Evolutionary conservation across 2,888 invertebrate genomes (phyloP).

Genomic region (Pristionchus arcanus): DNA sequence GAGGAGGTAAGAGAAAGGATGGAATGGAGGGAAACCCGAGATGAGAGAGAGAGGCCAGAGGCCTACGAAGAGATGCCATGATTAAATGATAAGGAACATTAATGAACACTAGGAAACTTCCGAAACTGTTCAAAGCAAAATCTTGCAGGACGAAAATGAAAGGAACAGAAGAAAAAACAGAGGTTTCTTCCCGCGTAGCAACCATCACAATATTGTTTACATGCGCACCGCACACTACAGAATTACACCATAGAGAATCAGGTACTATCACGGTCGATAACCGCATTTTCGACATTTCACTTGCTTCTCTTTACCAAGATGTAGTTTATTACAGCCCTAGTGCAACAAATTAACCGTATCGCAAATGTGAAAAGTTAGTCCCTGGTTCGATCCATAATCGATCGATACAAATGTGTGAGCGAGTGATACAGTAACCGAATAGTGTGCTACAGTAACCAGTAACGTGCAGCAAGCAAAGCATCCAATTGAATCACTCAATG

Average conservation of each 20-base stretch:
- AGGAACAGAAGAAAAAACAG: background rate
- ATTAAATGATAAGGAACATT: background rate
- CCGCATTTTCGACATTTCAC: constrained; percentile 5
- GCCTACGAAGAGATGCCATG: background rate
- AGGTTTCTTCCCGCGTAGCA: background rate
- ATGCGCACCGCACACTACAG: background rate
- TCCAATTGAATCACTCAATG: constrained; percentile 39
- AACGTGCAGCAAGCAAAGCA: background rate
- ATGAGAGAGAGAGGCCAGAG: background rate
- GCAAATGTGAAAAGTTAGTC: background rate
- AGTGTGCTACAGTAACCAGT: background rate
- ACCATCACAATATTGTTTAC: constrained; percentile 3
- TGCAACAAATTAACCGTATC: background rate
- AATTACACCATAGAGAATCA: background rate
- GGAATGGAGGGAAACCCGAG: constrained; percentile 2
- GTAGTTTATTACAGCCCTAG: constrained; percentile 12
- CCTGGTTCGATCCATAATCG: constrained; percentile 14
- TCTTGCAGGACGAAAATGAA: background rate
- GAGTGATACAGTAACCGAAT: constrained; percentile 13
- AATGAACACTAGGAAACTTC: background rate
- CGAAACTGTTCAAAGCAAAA: background rate
- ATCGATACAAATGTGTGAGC: constrained; percentile 25
- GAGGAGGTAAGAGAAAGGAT: background rate
- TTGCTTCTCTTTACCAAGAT: background rate
- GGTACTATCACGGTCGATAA: constrained; percentile 8